These are phyloP conservation scores for Odontesthes bonariensis DNA, from an alignment of 2,113 vertebrate species.

Conservation along the genomic window DNA sequence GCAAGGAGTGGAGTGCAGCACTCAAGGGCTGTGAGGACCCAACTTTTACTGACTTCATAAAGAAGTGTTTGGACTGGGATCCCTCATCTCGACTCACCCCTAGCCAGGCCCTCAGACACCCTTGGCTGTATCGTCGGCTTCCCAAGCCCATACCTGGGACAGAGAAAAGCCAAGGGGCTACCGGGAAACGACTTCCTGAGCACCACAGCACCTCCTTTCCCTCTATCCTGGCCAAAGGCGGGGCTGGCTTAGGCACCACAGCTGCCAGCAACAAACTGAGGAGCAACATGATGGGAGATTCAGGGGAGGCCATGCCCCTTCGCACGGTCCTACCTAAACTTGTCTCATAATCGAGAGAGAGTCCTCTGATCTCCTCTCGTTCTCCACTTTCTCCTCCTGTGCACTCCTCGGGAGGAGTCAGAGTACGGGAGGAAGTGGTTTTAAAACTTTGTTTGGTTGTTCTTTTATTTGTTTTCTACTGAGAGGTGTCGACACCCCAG, in stretches of 20 bases:
- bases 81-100: conserved; percentile 92
- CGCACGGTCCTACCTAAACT: conserved; percentile 96
- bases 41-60: conserved; percentile 94
- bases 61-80: conserved; percentile 97
- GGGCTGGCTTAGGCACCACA: conserved; percentile 79
- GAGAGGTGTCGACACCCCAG: conserved; percentile 77
- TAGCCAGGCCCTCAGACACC: conserved; percentile 91
- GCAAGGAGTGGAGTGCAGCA: conserved; percentile 91
- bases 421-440: conserved; percentile 58
- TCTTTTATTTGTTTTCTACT: conserved; percentile 77
- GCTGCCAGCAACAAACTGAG: conserved; percentile 90
- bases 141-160: conserved; percentile 83
- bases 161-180: conserved; percentile 83
- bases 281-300: conserved; percentile 89
- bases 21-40: conserved; percentile 95
- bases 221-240: conserved; percentile 88
- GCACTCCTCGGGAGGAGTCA: conserved; percentile 77
- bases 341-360: conserved; percentile 86
- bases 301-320: conserved; percentile 87
- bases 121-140: conserved; percentile 91
- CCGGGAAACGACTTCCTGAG: conserved; percentile 84
- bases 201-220: conserved; percentile 90
- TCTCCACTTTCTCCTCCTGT: conserved; percentile 39
- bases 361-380: conserved; percentile 44
- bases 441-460: conserved; percentile 72